Conservation (phyloP, 2,888 invertebrate species). For the Atrina japonica region DNA sequence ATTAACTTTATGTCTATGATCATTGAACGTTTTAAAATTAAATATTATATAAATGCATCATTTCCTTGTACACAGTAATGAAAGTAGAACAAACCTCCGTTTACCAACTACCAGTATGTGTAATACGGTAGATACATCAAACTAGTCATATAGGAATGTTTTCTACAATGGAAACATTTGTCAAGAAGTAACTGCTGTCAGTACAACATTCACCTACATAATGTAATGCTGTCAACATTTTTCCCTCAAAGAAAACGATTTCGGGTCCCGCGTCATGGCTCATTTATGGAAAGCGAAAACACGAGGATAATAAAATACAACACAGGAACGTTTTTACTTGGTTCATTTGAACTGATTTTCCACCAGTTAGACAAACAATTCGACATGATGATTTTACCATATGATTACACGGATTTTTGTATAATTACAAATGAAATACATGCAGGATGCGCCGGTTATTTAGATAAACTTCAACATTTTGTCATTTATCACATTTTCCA, state of each 20-base stretch:
- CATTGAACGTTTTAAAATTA: too few relatives aligned
- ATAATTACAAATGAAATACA: conserved; percentile 30
- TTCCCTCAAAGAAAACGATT: conserved; percentile 33
- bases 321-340: conserved; percentile 24
- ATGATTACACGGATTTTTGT: conserved; percentile 20
- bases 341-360: conserved; percentile 31
- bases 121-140: conserved; percentile 2
- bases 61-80: too few relatives aligned
- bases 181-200: conserved; percentile 5
- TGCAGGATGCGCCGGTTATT: conserved; percentile 11
- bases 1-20: too few relatives aligned
- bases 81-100: too few relatives aligned
- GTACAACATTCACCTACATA: background rate
- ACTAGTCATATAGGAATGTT: background rate
- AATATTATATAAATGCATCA: too few relatives aligned
- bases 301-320: conserved; percentile 22
- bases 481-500: conserved; percentile 16
- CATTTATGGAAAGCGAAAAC: conserved; percentile 24
- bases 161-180: conserved; percentile 12
- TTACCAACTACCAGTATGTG: too few relatives aligned
- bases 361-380: conserved; percentile 19
- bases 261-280: conserved; percentile 29
- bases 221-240: conserved; percentile 25
- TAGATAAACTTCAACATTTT: conserved; percentile 27
- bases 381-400: conserved; percentile 20